These are phyloP conservation scores for Xenopus laevis DNA, from an alignment of 2,113 vertebrate genomes.

Conservation along the genomic window DNA sequence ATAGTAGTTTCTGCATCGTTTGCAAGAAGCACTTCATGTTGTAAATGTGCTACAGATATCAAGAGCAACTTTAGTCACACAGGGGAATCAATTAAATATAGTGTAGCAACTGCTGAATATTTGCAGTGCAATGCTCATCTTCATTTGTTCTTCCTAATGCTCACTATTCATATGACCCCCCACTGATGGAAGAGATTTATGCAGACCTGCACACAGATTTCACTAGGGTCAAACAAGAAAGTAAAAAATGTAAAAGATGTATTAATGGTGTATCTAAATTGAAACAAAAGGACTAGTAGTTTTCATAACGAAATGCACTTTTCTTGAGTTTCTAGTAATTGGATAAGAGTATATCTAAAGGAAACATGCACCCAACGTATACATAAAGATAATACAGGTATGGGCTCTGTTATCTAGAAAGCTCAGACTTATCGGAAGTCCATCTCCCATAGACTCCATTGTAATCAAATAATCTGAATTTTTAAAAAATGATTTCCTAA, in stretches of 20 bases:
- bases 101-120: background rate
- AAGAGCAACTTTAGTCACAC: constrained; percentile 11
- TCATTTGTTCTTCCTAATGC: background rate
- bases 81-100: constrained; percentile 15
- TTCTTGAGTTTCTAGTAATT: background rate
- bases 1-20: background rate
- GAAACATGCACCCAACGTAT: too few species aligned
- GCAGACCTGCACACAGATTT: background rate
- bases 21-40: background rate
- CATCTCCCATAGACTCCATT: too few species aligned
- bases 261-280: background rate
- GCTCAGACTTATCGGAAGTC: too few species aligned
- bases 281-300: background rate
- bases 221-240: constrained; percentile 1
- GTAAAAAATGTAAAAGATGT: background rate
- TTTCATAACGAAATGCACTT: background rate
- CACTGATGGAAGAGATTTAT: constrained; percentile 3
- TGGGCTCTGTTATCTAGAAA: too few species aligned
- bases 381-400: too few species aligned
- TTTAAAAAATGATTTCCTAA: too few species aligned
- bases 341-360: background rate
- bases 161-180: constrained; percentile 2
- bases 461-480: too few species aligned
- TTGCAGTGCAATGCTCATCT: background rate
- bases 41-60: constrained; percentile 2